A percentile compares a stretch with the other conserved stretches of the same genome.
Evolutionary conservation across 2,113 vertebrate genomes (phyloP).

Genomic region (Anguilla japonica): DNA sequence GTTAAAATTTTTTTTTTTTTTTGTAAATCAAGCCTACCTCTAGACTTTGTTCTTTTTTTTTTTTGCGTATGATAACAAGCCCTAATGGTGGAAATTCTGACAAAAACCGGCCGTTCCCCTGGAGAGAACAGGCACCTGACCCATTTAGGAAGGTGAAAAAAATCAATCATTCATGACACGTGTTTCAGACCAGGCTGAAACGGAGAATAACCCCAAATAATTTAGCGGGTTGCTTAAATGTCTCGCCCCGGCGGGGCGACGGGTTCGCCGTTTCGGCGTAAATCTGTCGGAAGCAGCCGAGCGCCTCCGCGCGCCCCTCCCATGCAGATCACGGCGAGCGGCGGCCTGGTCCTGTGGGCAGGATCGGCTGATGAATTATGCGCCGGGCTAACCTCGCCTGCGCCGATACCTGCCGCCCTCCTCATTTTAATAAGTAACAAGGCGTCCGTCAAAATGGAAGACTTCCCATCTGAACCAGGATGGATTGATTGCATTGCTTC

Average conservation of each 20-base stretch:
- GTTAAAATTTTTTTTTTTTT: not conserved
- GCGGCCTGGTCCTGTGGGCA: no score
- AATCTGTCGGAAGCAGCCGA: not conserved
- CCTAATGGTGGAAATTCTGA: not conserved
- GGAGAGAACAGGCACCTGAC: slow-evolving; percentile 5
- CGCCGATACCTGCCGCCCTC: not conserved
- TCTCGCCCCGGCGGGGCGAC: not conserved
- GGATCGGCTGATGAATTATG: not conserved
- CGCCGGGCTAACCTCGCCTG: not conserved
- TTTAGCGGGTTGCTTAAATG: slow-evolving; percentile 23
- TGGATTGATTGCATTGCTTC: not conserved
- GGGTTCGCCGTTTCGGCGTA: not conserved
- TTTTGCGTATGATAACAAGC: not conserved
- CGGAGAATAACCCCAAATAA: slow-evolving; percentile 27
- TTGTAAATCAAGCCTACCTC: not conserved
- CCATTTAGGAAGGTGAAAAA: slow-evolving; percentile 30
- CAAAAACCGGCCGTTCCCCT: not conserved
- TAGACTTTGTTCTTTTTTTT: not conserved
- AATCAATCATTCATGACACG: slow-evolving; percentile 32
- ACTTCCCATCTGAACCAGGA: not conserved
- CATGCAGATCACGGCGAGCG: not conserved
- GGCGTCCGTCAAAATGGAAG: not conserved
- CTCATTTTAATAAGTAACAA: slow-evolving; percentile 19
- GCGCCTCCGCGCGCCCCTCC: not conserved
- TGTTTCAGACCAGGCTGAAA: not conserved